Evolutionary conservation across 2,888 invertebrate species (phyloP).

Genomic region (Leptopilina drosophilae): DNA sequence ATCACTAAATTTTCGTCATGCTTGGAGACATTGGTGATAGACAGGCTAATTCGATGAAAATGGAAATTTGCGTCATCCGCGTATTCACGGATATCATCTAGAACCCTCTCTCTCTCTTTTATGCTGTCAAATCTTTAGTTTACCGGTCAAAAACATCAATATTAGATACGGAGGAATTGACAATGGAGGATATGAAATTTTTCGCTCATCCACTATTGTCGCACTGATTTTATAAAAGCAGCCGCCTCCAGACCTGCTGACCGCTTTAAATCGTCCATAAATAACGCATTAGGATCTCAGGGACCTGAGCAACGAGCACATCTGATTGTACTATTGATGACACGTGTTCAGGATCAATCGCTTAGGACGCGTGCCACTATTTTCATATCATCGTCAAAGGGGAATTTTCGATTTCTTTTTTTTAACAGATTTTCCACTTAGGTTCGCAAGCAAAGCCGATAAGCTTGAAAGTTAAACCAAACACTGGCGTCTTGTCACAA

Average conservation of each 20-base stretch:
- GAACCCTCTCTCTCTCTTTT: constrained; percentile 7
- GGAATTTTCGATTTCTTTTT: constrained; percentile 54
- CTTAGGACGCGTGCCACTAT: constrained; percentile 74
- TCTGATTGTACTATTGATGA: constrained; percentile 76
- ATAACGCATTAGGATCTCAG: constrained; percentile 72
- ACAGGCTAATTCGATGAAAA: constrained; percentile 69
- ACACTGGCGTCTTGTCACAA: constrained; percentile 39
- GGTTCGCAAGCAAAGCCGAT: constrained; percentile 45
- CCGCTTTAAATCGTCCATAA: constrained; percentile 75
- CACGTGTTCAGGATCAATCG: constrained; percentile 76
- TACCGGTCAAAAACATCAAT: constrained; percentile 20
- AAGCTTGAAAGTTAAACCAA: constrained; percentile 46
- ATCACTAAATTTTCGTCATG: constrained; percentile 15
- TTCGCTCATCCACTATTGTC: background rate
- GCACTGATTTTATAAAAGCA: constrained; percentile 28
- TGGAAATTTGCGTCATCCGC: constrained; percentile 67
- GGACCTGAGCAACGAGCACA: constrained; percentile 60
- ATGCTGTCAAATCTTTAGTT: constrained; percentile 16
- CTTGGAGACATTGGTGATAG: constrained; percentile 51
- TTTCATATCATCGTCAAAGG: constrained; percentile 74
- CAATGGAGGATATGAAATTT: constrained; percentile 22
- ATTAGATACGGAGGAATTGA: constrained; percentile 26
- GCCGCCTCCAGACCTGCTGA: constrained; percentile 60
- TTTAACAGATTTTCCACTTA: constrained; percentile 48
- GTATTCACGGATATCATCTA: constrained; percentile 44